Evolutionary conservation across 1,140 invertebrate genomes (phyloP).

Genomic region (Conus ventricosus): DNA sequence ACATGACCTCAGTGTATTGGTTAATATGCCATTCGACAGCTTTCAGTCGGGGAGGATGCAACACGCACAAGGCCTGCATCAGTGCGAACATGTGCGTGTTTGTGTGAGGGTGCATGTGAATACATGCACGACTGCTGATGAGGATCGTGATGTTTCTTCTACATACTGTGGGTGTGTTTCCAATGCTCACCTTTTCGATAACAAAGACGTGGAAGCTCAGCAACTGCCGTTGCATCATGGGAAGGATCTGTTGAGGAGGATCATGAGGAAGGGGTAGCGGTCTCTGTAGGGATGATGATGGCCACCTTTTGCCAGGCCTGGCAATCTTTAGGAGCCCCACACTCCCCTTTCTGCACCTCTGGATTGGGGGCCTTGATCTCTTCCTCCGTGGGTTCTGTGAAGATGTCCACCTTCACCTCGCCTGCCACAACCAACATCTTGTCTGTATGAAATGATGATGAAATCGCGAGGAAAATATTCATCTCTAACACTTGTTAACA

Average conservation of each 20-base stretch:
- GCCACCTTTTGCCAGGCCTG: constrained; percentile 80
- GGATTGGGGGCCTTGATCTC: constrained; percentile 51
- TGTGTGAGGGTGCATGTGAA: too few relatives aligned
- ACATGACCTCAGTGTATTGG: too few relatives aligned
- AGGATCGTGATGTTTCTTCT: neutral
- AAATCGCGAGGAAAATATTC: too few relatives aligned
- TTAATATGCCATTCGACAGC: too few relatives aligned
- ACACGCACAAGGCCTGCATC: neutral
- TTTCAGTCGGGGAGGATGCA: too few relatives aligned
- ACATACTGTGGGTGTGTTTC: neutral
- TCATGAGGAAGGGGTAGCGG: constrained; percentile 73
- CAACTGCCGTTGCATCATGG: constrained; percentile 68
- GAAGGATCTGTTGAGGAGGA: constrained; percentile 68
- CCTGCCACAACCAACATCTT: constrained; percentile 33
- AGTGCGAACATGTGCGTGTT: neutral
- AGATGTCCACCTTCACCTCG: constrained; percentile 58
- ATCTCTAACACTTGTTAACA: too few relatives aligned
- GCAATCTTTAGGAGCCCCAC: constrained; percentile 84
- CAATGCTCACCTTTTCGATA: constrained; percentile 67
- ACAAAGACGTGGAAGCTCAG: constrained; percentile 72
- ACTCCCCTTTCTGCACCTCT: constrained; percentile 80
- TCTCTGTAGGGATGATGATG: constrained; percentile 72
- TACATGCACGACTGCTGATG: neutral
- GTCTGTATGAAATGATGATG: too few relatives aligned
- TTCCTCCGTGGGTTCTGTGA: constrained; percentile 52